Conservation (phyloP, 2,888 invertebrate species). For the Orchesella flavescens region DNA sequence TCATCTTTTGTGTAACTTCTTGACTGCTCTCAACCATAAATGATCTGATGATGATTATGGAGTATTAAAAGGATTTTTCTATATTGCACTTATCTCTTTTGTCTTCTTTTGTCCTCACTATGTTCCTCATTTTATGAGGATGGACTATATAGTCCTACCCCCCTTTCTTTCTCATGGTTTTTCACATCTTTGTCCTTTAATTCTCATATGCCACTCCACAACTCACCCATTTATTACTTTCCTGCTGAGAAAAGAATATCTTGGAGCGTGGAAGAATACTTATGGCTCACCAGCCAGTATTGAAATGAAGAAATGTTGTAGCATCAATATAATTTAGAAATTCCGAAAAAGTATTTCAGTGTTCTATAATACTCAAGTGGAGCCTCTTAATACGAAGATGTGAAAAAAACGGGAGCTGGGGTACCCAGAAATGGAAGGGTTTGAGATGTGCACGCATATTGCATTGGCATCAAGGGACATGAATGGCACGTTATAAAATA, state of each 20-base stretch:
- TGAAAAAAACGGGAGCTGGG: slow-evolving; percentile 1
- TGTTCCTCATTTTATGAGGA: background rate
- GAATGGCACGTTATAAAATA: background rate
- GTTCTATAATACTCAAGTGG: background rate
- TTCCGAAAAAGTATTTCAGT: slow-evolving; percentile 1
- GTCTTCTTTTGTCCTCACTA: slow-evolving; percentile 6
- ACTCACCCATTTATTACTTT: slow-evolving; percentile 21
- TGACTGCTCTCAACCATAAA: background rate
- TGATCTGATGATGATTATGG: background rate
- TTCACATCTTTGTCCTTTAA: slow-evolving; percentile 29
- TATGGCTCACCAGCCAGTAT: too few relatives aligned
- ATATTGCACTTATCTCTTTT: background rate
- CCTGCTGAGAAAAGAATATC: background rate
- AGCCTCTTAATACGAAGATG: background rate
- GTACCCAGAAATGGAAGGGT: slow-evolving; percentile 26
- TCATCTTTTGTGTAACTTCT: slow-evolving; percentile 4
- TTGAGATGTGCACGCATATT: slow-evolving; percentile 44
- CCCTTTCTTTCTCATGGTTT: background rate
- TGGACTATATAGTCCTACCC: background rate
- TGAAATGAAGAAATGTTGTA: too few relatives aligned
- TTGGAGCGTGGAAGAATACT: too few relatives aligned
- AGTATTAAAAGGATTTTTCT: slow-evolving; percentile 1
- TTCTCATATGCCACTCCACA: slow-evolving; percentile 36
- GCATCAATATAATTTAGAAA: too few relatives aligned
- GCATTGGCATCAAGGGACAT: background rate